These are phyloP conservation scores for Lasioglossum oenotherae DNA, from an alignment of 2,888 invertebrate genomes.

Conservation along the genomic window DNA sequence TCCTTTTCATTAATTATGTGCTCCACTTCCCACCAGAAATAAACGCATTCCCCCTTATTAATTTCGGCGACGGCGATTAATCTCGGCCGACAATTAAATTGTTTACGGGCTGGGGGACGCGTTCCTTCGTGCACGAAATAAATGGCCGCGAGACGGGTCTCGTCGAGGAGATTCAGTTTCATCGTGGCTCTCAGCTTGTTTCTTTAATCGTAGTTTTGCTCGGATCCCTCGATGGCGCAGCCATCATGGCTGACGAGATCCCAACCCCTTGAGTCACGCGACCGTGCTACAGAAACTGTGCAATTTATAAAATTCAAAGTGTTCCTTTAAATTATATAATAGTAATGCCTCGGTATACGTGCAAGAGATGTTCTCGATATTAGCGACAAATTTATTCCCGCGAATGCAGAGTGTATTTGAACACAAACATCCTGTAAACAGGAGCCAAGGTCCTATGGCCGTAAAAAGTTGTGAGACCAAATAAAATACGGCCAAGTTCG, in stretches of 20 bases:
- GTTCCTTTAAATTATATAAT: background rate
- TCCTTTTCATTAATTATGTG: slow-evolving; percentile 76
- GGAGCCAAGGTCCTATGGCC: no score
- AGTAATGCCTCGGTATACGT: background rate
- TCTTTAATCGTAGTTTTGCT: slow-evolving; percentile 37
- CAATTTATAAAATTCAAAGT: background rate
- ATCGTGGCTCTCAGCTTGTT: slow-evolving; percentile 21
- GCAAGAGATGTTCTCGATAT: background rate
- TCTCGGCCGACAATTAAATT: slow-evolving; percentile 74
- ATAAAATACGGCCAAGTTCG: no score
- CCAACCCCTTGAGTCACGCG: background rate
- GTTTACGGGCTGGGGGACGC: slow-evolving; percentile 62
- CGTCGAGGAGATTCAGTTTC: slow-evolving; percentile 54
- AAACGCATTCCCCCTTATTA: slow-evolving; percentile 77
- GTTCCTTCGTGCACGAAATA: slow-evolving; percentile 62
- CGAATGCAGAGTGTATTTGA: background rate
- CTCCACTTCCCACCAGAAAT: slow-evolving; percentile 67
- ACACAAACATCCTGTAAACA: no score
- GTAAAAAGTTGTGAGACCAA: no score
- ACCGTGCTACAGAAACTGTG: background rate
- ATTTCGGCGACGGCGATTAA: slow-evolving; percentile 73
- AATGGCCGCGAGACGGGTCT: slow-evolving; percentile 58
- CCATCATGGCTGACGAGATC: background rate
- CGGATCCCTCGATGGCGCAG: background rate
- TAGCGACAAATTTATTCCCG: background rate